Evolutionary conservation across 2,888 invertebrate species (phyloP).

Genomic region (Drosophila siamana): DNA sequence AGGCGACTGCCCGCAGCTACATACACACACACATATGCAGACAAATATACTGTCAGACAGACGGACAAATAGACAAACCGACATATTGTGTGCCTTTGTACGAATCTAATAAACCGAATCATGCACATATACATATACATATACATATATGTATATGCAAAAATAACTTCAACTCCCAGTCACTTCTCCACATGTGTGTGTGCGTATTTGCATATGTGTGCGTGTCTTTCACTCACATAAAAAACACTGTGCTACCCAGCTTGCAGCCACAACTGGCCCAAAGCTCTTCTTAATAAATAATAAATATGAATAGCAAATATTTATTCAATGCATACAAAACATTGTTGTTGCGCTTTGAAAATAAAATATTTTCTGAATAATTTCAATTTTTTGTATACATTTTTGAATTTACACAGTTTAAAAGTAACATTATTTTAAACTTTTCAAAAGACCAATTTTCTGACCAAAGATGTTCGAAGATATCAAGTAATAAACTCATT

Average conservation of each 20-base stretch:
- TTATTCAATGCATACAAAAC: background rate
- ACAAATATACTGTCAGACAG: constrained; percentile 38
- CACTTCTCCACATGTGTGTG: constrained; percentile 23
- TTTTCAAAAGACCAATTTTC: too few species aligned
- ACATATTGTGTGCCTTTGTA: constrained; percentile 78
- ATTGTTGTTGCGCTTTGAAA: background rate
- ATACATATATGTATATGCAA: constrained; percentile 49
- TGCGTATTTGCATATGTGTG: constrained; percentile 54
- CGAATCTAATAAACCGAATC: constrained; percentile 79
- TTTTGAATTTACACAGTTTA: background rate
- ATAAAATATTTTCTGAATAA: background rate
- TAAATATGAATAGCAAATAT: background rate
- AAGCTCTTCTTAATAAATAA: background rate
- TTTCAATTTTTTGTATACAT: background rate
- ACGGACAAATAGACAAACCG: constrained; percentile 47
- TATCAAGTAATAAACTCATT: too few species aligned
- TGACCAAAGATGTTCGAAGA: too few species aligned
- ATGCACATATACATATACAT: constrained; percentile 55
- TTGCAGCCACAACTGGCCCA: background rate
- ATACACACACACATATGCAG: constrained; percentile 33
- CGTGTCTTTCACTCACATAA: constrained; percentile 38
- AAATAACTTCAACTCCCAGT: constrained; percentile 68
- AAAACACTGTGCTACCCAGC: constrained; percentile 60
- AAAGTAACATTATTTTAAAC: background rate
- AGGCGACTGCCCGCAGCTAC: constrained; percentile 48